Evolutionary conservation across 2,888 invertebrate species (phyloP).

Genomic region (Falcaria lacertinaria): DNA sequence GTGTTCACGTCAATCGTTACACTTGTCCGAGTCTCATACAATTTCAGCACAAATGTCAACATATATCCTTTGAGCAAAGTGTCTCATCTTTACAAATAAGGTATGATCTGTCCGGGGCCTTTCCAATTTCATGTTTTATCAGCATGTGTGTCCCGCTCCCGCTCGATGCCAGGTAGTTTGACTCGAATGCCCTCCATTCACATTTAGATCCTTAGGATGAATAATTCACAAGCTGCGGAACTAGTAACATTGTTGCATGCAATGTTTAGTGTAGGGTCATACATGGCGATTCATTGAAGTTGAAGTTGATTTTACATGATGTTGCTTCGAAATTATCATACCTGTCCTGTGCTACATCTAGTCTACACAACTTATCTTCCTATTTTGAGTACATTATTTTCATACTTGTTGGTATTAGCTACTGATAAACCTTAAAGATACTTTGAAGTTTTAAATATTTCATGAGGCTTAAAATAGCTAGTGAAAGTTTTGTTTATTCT

Average conservation of each 20-base stretch:
- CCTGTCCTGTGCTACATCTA: too few relatives aligned
- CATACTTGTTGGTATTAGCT: too few relatives aligned
- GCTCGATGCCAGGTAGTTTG: slow-evolving; percentile 37
- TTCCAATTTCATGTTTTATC: slow-evolving; percentile 33
- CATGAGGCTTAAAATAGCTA: slow-evolving; percentile 1
- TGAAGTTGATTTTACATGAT: too few relatives aligned
- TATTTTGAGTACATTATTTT: too few relatives aligned
- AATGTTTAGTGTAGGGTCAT: too few relatives aligned
- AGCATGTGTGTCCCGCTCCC: slow-evolving; percentile 24
- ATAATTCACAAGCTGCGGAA: slow-evolving; percentile 22
- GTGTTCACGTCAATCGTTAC: too few relatives aligned
- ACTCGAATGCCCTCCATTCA: slow-evolving; percentile 24
- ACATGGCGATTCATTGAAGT: too few relatives aligned
- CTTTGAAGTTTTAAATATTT: background rate
- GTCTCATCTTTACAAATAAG: background rate
- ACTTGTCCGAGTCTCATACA: background rate
- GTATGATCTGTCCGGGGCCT: slow-evolving; percentile 25
- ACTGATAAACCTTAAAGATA: background rate
- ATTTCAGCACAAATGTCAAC: background rate
- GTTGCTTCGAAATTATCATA: too few relatives aligned
- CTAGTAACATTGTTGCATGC: background rate
- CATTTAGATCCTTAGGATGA: slow-evolving; percentile 22
- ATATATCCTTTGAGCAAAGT: slow-evolving; percentile 34
- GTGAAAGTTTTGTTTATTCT: slow-evolving; percentile 14
- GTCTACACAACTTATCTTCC: too few relatives aligned